Percentiles rank a stretch among this genome's conserved stretches.
Evolutionary conservation across 2,113 vertebrate species (phyloP).

Genomic region (Bufo gargarizans): DNA sequence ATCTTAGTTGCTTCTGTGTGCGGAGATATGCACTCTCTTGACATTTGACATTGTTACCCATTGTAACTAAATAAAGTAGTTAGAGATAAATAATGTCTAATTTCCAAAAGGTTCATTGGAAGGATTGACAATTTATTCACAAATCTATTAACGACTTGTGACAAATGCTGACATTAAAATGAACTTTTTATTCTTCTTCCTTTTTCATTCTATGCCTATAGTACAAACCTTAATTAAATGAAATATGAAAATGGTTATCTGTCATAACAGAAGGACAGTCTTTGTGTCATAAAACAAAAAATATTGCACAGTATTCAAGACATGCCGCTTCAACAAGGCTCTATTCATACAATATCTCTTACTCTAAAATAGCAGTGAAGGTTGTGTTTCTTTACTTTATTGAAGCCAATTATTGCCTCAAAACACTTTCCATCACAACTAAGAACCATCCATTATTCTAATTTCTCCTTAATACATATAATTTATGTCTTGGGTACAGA

Average conservation of each 20-base stretch:
- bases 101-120: conserved; percentile 7
- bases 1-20: background rate
- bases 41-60: background rate
- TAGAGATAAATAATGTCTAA: background rate
- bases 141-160: background rate
- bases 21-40: background rate
- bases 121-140: background rate
- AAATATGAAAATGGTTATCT: conserved; percentile 47
- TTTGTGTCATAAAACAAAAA: conserved; percentile 51
- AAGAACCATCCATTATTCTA: background rate
- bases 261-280: conserved; percentile 40
- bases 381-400: conserved; percentile 14
- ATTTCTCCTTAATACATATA: background rate
- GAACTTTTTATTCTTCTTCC: conserved; percentile 31
- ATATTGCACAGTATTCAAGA: conserved; percentile 13
- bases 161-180: conserved; percentile 35
- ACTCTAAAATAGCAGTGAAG: conserved; percentile 10
- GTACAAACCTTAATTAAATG: conserved; percentile 46
- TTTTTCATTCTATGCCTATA: background rate
- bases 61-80: background rate
- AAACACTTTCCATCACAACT: conserved; percentile 10
- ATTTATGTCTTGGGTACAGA: background rate
- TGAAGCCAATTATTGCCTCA: conserved; percentile 36
- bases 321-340: background rate
- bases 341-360: conserved; percentile 49